Evolutionary conservation across 2,113 vertebrate genomes (phyloP).

Genomic region (Oriolus oriolus): DNA sequence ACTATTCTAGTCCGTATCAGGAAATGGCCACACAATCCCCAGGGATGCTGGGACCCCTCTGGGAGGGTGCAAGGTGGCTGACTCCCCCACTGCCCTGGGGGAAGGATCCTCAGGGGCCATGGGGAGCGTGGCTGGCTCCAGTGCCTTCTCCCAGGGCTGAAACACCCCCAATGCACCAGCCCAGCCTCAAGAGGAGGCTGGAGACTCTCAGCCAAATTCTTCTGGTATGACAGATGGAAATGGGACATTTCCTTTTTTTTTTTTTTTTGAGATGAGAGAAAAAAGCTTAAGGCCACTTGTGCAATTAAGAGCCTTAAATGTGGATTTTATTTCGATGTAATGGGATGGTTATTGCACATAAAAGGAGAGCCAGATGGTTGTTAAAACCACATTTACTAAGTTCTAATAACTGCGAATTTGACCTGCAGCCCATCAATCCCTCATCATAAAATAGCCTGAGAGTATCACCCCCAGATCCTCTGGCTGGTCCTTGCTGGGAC

Average conservation of each 20-base stretch:
- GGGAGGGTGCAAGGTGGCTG: background rate
- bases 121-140: background rate
- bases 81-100: fast-evolving
- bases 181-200: background rate
- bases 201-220: background rate
- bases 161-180: background rate
- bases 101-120: background rate
- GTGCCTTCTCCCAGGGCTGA: background rate
- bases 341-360: slow-evolving; percentile 49
- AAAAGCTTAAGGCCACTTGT: slow-evolving; percentile 19
- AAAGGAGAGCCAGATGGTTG: slow-evolving; percentile 57
- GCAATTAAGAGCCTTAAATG: slow-evolving; percentile 49
- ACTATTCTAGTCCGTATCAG: background rate
- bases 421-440: background rate
- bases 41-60: background rate
- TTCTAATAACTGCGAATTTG: slow-evolving; percentile 39
- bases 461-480: background rate
- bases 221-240: slow-evolving; percentile 1
- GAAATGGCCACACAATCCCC: background rate
- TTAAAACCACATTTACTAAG: slow-evolving; percentile 55
- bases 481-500: background rate
- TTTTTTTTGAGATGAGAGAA: background rate
- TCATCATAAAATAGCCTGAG: background rate
- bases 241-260: background rate
- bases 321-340: slow-evolving; percentile 57